Conservation (phyloP, 2,888 invertebrate species). For the Eupithecia subumbrata region DNA sequence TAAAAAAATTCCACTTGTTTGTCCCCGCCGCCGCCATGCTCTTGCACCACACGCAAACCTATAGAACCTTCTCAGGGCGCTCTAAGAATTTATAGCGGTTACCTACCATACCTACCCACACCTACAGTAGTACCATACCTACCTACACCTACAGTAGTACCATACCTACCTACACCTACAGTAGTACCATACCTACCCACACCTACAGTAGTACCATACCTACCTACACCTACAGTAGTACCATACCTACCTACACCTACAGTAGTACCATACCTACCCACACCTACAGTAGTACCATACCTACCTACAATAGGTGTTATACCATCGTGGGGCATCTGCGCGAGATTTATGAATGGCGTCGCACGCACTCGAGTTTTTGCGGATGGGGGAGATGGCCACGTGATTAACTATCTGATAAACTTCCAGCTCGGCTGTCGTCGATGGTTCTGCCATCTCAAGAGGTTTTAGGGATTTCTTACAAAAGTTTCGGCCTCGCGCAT, state of each 20-base stretch:
- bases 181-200: slow-evolving; percentile 1
- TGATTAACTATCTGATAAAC: slow-evolving; percentile 15
- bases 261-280: neutral
- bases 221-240: slow-evolving; percentile 3
- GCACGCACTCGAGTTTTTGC: slow-evolving; percentile 39
- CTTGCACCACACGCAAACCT: slow-evolving; percentile 18
- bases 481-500: neutral
- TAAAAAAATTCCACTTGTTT: neutral
- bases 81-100: slow-evolving; percentile 64
- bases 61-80: slow-evolving; percentile 46
- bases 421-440: neutral
- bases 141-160: neutral
- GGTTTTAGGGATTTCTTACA: neutral
- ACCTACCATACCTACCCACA: slow-evolving; percentile 38
- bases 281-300: neutral
- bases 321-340: slow-evolving; percentile 55
- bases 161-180: neutral
- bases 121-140: neutral
- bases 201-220: neutral
- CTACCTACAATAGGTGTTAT: neutral
- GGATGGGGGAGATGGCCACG: slow-evolving; percentile 10
- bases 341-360: slow-evolving; percentile 65
- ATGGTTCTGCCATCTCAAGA: neutral
- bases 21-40: too few relatives aligned
- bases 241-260: slow-evolving; percentile 1